Evolutionary conservation across 2,888 invertebrate species (phyloP), one percentile per base, ranked within the genome.

Genomic region (Stenoptilia bipunctidactyla): DNA sequence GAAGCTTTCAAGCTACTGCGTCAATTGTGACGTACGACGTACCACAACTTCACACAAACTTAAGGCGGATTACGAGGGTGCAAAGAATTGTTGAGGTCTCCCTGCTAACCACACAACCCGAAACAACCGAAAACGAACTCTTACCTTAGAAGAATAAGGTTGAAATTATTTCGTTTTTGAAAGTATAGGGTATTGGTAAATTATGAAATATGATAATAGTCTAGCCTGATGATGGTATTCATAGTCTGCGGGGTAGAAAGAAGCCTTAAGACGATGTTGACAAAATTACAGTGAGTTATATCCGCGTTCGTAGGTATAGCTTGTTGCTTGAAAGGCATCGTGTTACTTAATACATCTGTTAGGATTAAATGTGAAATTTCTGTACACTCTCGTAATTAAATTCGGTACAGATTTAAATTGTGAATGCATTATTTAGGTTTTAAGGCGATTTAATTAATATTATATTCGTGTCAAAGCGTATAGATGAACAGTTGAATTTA

Each of bases 201-300:
- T 45, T 44, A 64, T 76, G 79, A 79, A 80, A 79, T 80, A 77
- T 79, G 77, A 80, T 80, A 80, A 79, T 79, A 70, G 62, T 53
- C 57, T 48, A 51, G 69, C 53, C 66, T 75, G 75, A 76, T 73
- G 75, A 77, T 67, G 74, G 72, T 72, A 79, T 80, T 79, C 80
- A 80, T 75, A 73, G 70, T 66, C 66, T 50, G 59, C 54, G 62
- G 58, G 57, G 61, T 60, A 56, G 68, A 73, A 55, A 54, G 61
- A 65, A 80, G 59, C 76, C 79, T 62, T 70, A 63, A 51, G 55
- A 54, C 9, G n/a, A 12, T 10, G 12, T n/a, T 9, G 30, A 10
- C 30, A 8, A 30, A 30, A 30, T 30, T 30, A 30, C 30, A 20
- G 20, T 30, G 10, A 4, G 30, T 8, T 20, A n/a, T n/a, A n/a